Evolutionary conservation across 2,113 vertebrate species (phyloP), one percentile per base, ranked within the genome.

Genomic region (Phaethon lepturus): DNA sequence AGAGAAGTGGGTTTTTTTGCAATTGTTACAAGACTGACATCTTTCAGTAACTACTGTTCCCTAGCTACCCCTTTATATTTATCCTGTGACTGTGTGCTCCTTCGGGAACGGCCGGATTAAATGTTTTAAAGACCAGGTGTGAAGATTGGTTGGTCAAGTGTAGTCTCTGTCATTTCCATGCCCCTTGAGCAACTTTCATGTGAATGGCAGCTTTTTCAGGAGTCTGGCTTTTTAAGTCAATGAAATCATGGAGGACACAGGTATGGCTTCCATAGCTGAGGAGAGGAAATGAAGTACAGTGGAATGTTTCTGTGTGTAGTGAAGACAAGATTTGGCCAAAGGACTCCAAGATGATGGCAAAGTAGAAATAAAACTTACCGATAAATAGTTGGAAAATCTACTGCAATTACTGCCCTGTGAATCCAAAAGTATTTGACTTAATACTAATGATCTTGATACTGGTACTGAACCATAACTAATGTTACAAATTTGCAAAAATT

Each of bases 381-480:
- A 97, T 88, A 98, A 98, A 98, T 98, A 98, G 92, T 86, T 84
- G 68, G 92, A 97, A 97, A 97, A 89, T 75, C 97, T 96, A 95
- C 95, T 93, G 87, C 97, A 98, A 98, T 98, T 98, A 98, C 97
- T 97, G 96, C 73, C 97, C 95, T 95, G 98, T 97, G 98, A 98
- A 97, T 98, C 95, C 95, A 96, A 92, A 98, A 98, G 97, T 97
- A 97, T 98, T 98, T 98, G 92, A 98, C 97, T 98, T 98, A 95
- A 96, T 95, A 96, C 96, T 98, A 98, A 98, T 98, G 98, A 97
- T 98, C 98, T 98, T 98, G 98, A 96, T 98, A 98, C 97, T 98
- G 98, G 95, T 98, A 98, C 92, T 98, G 98, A 98, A 98, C 98
- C 98, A 98, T 98, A 98, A 98, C 98, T 98, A 98, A 98, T 98